Base-by-base conservation (phyloP, 37 sponge, comb jelly and placozoan genomes). In the Halisarca cf. caerulea region DNA sequence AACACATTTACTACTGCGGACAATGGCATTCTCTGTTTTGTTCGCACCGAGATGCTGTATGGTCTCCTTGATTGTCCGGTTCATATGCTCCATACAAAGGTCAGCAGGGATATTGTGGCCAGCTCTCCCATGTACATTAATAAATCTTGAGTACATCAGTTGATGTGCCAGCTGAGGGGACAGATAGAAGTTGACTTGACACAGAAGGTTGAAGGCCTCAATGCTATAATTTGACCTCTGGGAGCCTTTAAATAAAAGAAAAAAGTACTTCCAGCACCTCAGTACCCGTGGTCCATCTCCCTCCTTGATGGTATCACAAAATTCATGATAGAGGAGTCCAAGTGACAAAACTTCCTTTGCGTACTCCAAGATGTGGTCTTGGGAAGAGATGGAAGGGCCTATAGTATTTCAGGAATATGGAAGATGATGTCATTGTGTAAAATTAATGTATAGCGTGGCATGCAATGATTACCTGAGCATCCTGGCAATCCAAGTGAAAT, bases 11-110 rank as follows among this genome's bases (percentile, higher is more conserved):
- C 57, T 54, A 18, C 15, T 17, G 15, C 86, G 18, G 17, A 62
- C 25, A 36, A 85, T 85, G 32, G 66, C 51, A 11, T 60, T 41
- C 21, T 23, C 47, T 6, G 86, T 85, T 62, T 78, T 85, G 54
- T 85, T 85, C 17, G 77, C 77, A 42, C 85, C 66, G n/a, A 85
- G 85, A 41, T 53, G 43, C 23, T 51, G n/a, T 0, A 85, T 35
- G 33, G 77, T 55, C 7, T 73, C 38, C 44, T 85, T 85, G 24
- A 30, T 25, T 9, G 82, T 17, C 9, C 83, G 44, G 33, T 87
- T 87, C 0, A 87, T 23, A 38, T 87, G 88, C 38, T 87, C 88
- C 78, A 85, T 85, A 66, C 73, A 37, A 1, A 84, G 70, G 45
- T 82, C 88, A 61, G 62, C 30, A 27, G 82, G 47, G 23, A 88